These are phyloP conservation scores for Pachyramphus minor DNA, from an alignment of 2,113 vertebrate species.

Conservation along the genomic window DNA sequence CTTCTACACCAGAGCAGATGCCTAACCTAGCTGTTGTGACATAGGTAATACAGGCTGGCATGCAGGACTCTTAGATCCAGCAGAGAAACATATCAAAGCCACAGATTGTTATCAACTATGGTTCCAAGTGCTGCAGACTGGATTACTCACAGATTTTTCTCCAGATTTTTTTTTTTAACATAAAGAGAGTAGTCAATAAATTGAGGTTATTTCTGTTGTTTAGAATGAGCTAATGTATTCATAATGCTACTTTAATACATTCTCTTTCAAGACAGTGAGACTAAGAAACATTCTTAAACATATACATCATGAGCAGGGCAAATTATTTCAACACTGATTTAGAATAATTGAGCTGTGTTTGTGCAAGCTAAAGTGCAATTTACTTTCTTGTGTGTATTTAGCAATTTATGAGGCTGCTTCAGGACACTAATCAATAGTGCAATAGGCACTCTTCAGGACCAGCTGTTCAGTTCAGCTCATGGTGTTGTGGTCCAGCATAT, in stretches of 20 bases:
- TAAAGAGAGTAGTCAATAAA: background rate
- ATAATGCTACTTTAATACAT: background rate
- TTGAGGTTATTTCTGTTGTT: background rate
- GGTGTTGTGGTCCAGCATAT: background rate
- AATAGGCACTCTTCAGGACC: background rate
- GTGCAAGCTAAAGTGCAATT: constrained; percentile 67
- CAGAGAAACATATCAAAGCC: background rate
- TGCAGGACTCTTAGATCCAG: background rate
- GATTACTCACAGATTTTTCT: background rate
- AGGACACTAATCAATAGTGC: constrained; percentile 69
- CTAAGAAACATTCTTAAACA: background rate
- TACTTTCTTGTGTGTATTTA: constrained; percentile 64
- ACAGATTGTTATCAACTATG: background rate
- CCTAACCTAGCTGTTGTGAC: background rate
- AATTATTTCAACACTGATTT: constrained; percentile 66
- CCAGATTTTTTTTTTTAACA: background rate
- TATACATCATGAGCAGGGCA: background rate
- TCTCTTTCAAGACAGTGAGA: background rate
- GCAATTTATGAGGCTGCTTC: constrained; percentile 68
- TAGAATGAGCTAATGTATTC: background rate
- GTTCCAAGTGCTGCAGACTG: background rate
- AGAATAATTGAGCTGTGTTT: constrained; percentile 60
- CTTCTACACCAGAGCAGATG: background rate
- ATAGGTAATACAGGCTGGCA: background rate
- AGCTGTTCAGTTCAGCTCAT: background rate